Conservation (phyloP, 2,797 vertebrate genomes). For the Anolis apletophallus region DNA sequence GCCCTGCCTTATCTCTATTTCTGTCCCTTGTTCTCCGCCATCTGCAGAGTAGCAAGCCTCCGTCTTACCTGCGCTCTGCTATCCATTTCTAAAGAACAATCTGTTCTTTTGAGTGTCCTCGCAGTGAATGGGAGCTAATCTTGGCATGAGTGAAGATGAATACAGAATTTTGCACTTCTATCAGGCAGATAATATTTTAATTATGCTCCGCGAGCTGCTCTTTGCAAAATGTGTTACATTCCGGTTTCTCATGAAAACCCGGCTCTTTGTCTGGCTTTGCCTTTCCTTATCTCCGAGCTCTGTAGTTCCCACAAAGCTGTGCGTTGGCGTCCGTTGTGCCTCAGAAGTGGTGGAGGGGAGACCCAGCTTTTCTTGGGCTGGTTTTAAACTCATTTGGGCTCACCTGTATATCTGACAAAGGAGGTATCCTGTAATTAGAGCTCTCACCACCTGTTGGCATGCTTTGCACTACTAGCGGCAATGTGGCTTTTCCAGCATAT, state of each 20-base stretch:
- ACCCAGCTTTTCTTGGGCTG: not conserved
- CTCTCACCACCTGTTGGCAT: not conserved
- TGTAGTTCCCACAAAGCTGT: not conserved
- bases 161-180: conserved; percentile 55
- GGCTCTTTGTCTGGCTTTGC: conserved; percentile 9
- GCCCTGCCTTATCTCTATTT: not conserved
- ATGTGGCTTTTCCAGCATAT: too few species aligned
- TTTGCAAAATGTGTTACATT: conserved; percentile 28
- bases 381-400: not conserved
- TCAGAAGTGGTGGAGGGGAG: not conserved
- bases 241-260: conserved; percentile 47
- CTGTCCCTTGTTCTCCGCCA: not conserved
- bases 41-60: conserved; percentile 6
- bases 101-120: not conserved
- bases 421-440: not conserved
- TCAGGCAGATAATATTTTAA: conserved; percentile 49
- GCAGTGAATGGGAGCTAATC: conserved; percentile 20
- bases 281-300: conserved; percentile 8
- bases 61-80: conserved; percentile 9
- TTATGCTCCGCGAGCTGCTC: conserved; percentile 28
- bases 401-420: not conserved
- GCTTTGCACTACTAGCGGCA: not conserved
- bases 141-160: conserved; percentile 48
- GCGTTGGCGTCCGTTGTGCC: conserved; percentile 29
- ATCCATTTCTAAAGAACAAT: conserved; percentile 35